Conservation (phyloP, 2,797 vertebrate genomes). For the Arnoldichthys spilopterus region DNA sequence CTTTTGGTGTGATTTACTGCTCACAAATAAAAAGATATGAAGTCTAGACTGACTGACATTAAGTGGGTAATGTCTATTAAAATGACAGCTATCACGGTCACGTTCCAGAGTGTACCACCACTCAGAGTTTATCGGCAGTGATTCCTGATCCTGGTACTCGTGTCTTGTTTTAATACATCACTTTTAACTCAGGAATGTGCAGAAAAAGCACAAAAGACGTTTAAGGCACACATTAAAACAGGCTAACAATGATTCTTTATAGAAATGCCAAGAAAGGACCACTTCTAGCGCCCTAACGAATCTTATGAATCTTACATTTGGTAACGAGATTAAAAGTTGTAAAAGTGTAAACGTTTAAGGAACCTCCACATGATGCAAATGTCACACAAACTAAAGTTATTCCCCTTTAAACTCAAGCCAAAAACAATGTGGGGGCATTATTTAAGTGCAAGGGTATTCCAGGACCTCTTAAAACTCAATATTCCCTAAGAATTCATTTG, state of each 20-base stretch:
- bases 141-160: neutral
- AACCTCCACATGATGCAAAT: no score
- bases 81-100: neutral
- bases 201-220: neutral
- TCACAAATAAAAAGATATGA: conserved; percentile 40
- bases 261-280: neutral
- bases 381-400: no score
- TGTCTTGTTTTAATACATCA: neutral
- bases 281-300: neutral
- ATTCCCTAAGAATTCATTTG: neutral
- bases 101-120: neutral
- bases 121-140: neutral
- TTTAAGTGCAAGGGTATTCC: neutral
- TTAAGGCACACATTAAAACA: neutral
- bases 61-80: neutral
- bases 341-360: neutral
- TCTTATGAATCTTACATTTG: neutral
- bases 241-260: neutral
- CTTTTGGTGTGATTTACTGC: conserved; percentile 61
- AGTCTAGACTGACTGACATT: conserved; percentile 12
- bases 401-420: no score
- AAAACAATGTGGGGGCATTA: no score
- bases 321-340: neutral
- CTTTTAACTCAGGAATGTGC: neutral
- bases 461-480: no score